These are phyloP conservation scores for Mungos mungo DNA, from an alignment of 2,113 vertebrate genomes.

Conservation along the genomic window DNA sequence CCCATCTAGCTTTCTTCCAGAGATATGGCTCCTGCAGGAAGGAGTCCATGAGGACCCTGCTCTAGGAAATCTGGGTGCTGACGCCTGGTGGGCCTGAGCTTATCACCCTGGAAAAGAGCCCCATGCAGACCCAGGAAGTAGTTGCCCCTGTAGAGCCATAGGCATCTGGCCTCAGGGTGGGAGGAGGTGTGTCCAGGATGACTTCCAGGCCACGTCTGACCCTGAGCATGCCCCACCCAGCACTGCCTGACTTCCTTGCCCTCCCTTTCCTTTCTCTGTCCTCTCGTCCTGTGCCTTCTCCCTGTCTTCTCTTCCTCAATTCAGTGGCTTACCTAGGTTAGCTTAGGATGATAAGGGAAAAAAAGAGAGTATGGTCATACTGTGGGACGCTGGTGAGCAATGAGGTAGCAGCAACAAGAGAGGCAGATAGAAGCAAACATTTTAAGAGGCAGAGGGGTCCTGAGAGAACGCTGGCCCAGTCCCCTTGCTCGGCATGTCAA, in stretches of 20 bases:
- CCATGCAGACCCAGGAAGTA: background rate
- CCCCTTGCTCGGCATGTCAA: background rate
- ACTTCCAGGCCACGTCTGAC: background rate
- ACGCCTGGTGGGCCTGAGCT: background rate
- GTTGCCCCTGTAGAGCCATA: background rate
- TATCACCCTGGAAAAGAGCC: background rate
- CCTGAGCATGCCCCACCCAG: background rate
- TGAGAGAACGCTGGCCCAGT: background rate
- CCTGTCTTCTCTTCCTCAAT: background rate
- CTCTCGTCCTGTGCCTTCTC: background rate
- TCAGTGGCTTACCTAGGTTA: background rate
- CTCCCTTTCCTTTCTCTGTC: background rate
- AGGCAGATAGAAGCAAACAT: background rate
- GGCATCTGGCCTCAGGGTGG: background rate
- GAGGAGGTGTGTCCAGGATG: background rate
- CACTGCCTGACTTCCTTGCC: background rate
- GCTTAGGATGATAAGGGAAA: background rate
- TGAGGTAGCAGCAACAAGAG: background rate
- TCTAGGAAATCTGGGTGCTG: background rate
- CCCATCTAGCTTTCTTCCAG: background rate
- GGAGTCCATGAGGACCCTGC: background rate
- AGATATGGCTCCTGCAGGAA: background rate
- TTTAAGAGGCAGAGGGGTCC: background rate
- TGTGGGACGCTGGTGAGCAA: background rate
- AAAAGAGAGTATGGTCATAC: background rate